Evolutionary conservation across 2,113 vertebrate species (phyloP).

Genomic region (Meleagris gallopavo): DNA sequence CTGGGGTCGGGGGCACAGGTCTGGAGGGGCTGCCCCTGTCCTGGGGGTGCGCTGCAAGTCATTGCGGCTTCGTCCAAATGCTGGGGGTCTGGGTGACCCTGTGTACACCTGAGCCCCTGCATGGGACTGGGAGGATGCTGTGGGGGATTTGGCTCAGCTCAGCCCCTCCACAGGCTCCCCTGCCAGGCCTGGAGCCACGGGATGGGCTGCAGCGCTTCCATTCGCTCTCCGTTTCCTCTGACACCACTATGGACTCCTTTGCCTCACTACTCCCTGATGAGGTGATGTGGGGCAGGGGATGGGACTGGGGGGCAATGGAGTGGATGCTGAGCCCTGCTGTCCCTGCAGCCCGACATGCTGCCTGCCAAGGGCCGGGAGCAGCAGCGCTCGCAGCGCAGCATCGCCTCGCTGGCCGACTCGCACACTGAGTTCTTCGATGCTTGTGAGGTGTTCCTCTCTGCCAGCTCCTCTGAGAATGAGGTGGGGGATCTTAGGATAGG

Average conservation of each 20-base stretch:
- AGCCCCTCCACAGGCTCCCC: background rate
- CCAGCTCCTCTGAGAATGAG: constrained; percentile 90
- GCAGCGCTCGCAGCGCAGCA: constrained; percentile 74
- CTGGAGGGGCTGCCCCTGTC: background rate
- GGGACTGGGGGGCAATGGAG: fast-evolving
- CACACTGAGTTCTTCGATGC: constrained; percentile 92
- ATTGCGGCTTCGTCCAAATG: background rate
- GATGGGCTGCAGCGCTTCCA: constrained; percentile 87
- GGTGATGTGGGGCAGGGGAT: constrained; percentile 58
- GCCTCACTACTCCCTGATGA: constrained; percentile 87
- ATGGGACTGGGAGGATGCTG: too few relatives aligned
- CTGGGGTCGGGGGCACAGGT: too few relatives aligned
- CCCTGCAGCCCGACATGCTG: constrained; percentile 62
- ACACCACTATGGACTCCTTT: constrained; percentile 88
- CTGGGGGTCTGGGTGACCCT: fast-evolving
- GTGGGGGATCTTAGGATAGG: background rate
- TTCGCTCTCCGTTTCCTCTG: constrained; percentile 88
- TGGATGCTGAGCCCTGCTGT: background rate
- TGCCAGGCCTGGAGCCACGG: constrained; percentile 78
- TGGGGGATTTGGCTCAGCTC: background rate
- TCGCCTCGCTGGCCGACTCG: constrained; percentile 88
- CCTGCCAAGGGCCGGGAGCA: constrained; percentile 76
- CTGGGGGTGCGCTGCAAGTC: background rate
- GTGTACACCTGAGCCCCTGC: fast-evolving
- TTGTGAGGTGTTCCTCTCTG: constrained; percentile 86